These are phyloP conservation scores for Chanos chanos DNA, from an alignment of 2,797 vertebrate genomes.

Conservation along the genomic window DNA sequence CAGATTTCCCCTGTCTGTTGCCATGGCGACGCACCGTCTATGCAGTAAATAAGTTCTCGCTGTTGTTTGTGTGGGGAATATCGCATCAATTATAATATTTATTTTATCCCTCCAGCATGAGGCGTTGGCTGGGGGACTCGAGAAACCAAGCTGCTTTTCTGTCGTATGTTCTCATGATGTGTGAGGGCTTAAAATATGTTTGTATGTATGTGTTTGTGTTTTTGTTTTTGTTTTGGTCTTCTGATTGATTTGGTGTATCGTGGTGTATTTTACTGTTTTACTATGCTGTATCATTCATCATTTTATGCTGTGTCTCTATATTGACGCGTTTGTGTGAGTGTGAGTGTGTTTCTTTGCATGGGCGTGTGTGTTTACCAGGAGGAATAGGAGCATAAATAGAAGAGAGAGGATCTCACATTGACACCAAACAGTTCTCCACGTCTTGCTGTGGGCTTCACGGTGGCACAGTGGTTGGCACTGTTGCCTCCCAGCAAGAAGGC, in stretches of 20 bases:
- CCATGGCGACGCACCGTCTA: conserved; percentile 58
- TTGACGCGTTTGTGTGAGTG: not conserved
- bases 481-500: too few relatives aligned
- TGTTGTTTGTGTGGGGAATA: conserved; percentile 37
- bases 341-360: not conserved
- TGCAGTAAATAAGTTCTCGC: conserved; percentile 44
- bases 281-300: too few relatives aligned
- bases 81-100: conserved; percentile 32
- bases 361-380: too few relatives aligned
- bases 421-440: too few relatives aligned
- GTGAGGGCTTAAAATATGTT: too few relatives aligned
- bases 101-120: not conserved
- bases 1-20: conserved; percentile 66
- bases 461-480: too few relatives aligned
- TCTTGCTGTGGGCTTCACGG: too few relatives aligned
- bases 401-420: too few relatives aligned
- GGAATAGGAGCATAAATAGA: too few relatives aligned
- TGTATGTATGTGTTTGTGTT: not conserved
- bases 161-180: too few relatives aligned
- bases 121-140: conserved; percentile 22
- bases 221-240: conserved; percentile 18
- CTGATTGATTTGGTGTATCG: not conserved
- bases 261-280: conserved; percentile 7
- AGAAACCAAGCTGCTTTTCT: conserved; percentile 5
- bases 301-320: too few relatives aligned